Conservation (phyloP, 2,797 vertebrate species). For the Heliangelus exortis region DNA sequence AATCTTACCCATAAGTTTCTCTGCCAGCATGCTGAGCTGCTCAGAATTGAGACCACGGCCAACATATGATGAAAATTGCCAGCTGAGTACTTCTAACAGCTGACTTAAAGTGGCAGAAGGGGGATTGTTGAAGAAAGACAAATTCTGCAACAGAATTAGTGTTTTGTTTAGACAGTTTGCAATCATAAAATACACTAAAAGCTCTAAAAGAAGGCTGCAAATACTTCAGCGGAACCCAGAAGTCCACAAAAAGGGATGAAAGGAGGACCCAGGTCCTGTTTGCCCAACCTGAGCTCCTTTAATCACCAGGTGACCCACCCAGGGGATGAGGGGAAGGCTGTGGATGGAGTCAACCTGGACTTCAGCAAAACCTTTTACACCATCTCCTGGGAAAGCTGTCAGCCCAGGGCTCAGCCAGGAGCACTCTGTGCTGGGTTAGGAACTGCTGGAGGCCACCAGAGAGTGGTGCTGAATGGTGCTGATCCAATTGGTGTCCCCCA, state of each 20-base stretch:
- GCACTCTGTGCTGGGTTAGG: no score
- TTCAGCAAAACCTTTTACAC: no score
- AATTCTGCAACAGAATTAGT: constrained; percentile 82
- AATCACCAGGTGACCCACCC: no score
- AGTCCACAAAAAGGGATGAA: neutral
- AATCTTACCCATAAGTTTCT: constrained; percentile 89
- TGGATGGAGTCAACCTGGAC: no score
- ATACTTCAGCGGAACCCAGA: neutral
- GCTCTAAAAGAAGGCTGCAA: neutral
- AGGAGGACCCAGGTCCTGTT: no score
- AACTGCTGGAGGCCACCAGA: no score
- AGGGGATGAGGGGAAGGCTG: no score
- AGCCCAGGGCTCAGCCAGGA: no score
- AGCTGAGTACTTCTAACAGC: constrained; percentile 94
- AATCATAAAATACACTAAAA: neutral
- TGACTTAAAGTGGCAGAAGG: constrained; percentile 88
- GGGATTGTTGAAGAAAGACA: constrained; percentile 92
- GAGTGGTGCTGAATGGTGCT: no score
- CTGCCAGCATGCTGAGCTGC: constrained; percentile 93
- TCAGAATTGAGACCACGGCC: constrained; percentile 93
- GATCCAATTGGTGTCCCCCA: no score
- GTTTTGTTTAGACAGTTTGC: neutral
- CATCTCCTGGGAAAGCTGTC: no score
- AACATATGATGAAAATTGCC: constrained; percentile 95
- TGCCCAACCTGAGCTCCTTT: no score